Conservation (phyloP, 2,113 vertebrate species). For the Lepidiolamprologus cunningtoni region DNA sequence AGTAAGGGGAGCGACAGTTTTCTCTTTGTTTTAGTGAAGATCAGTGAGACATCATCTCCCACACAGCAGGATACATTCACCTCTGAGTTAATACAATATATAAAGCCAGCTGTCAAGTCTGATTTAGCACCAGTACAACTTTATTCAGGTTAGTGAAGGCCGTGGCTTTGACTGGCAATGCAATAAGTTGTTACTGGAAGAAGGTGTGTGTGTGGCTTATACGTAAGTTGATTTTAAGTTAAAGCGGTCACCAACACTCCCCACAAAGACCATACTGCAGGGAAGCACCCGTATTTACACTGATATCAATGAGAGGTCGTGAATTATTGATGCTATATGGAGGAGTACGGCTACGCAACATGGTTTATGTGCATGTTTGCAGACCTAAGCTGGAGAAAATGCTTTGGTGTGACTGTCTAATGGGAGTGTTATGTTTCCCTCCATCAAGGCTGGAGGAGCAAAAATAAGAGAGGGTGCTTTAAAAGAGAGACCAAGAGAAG, state of each 20-base stretch:
- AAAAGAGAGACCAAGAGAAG: background rate
- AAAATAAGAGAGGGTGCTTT: conserved; percentile 1
- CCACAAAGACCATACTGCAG: background rate
- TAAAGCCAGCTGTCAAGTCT: background rate
- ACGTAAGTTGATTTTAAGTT: background rate
- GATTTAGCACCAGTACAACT: background rate
- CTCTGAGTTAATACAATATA: background rate
- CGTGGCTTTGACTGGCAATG: background rate
- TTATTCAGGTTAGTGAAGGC: background rate
- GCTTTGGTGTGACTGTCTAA: background rate
- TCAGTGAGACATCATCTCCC: background rate
- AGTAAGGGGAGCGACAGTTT: background rate
- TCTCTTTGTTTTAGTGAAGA: background rate
- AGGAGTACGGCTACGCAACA: background rate
- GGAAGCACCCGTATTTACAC: conserved; percentile 41
- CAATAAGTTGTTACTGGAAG: background rate
- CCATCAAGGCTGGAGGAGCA: background rate
- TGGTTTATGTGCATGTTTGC: conserved; percentile 3
- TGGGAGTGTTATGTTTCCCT: conserved; percentile 11
- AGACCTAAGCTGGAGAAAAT: conserved; percentile 24
- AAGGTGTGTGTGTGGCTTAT: background rate
- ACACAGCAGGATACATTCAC: background rate
- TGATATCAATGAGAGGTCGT: conserved; percentile 44
- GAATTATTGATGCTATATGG: conserved; percentile 46
- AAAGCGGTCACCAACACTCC: background rate